Percentiles rank a stretch among this genome's conserved stretches.
Evolutionary conservation across 2,113 vertebrate species (phyloP).

Genomic region (Neofelis nebulosa): DNA sequence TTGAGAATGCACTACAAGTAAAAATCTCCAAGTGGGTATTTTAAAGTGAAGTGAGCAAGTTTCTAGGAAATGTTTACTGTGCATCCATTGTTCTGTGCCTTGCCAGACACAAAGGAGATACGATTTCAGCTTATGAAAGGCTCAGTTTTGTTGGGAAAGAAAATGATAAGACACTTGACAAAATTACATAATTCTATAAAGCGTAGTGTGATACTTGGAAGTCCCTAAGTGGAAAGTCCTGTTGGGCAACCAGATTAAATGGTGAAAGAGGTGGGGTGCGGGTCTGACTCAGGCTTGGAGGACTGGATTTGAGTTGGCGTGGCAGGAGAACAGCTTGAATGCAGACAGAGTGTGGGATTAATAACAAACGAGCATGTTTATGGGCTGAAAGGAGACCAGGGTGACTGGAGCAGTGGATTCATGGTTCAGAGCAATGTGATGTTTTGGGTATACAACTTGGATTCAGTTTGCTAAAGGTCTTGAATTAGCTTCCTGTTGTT

Average conservation of each 20-base stretch:
- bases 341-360: background rate
- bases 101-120: background rate
- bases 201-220: background rate
- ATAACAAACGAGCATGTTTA: background rate
- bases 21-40: background rate
- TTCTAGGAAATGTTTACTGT: constrained; percentile 12
- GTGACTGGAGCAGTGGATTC: background rate
- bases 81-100: background rate
- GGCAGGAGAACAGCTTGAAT: background rate
- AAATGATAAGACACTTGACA: constrained; percentile 29
- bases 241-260: background rate
- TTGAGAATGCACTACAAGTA: background rate
- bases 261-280: background rate
- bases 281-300: background rate
- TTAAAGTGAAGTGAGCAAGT: constrained; percentile 11
- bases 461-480: constrained; percentile 2
- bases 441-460: background rate
- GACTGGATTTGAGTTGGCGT: background rate
- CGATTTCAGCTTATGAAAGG: background rate
- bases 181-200: background rate
- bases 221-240: background rate
- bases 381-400: background rate
- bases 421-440: background rate
- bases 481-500: background rate
- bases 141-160: background rate